These are phyloP conservation scores for Spilosoma lubricipeda DNA, from an alignment of 2,888 invertebrate genomes.

Conservation along the genomic window DNA sequence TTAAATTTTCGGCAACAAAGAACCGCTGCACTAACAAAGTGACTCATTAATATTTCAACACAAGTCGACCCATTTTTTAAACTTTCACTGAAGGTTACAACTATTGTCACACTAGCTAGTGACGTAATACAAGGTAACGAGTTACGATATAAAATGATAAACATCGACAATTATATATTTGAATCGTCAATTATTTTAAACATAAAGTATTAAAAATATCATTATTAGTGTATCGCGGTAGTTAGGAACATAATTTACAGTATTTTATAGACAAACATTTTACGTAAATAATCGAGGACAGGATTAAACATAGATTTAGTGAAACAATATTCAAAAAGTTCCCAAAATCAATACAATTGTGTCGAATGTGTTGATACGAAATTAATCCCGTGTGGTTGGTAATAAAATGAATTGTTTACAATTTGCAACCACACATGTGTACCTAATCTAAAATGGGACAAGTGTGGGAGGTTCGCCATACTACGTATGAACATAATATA, in stretches of 20 bases:
- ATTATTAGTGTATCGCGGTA: neutral
- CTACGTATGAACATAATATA: constrained; percentile 52
- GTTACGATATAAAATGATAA: constrained; percentile 32
- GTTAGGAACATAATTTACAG: neutral
- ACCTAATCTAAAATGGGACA: constrained; percentile 78
- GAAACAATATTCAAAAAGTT: neutral
- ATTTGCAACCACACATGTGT: constrained; percentile 68
- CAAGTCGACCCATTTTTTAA: constrained; percentile 30
- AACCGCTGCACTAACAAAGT: constrained; percentile 19
- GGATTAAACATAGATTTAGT: neutral
- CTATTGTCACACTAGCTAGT: constrained; percentile 21
- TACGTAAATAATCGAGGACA: neutral
- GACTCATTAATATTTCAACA: constrained; percentile 18
- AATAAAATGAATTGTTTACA: constrained; percentile 56
- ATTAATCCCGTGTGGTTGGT: constrained; percentile 21
- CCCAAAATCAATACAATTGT: neutral
- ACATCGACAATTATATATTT: constrained; percentile 18
- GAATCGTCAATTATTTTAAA: constrained; percentile 21
- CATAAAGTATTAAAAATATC: neutral
- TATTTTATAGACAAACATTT: neutral
- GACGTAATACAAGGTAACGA: constrained; percentile 18
- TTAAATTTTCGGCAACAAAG: neutral
- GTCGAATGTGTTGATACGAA: constrained; percentile 9
- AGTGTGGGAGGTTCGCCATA: constrained; percentile 76
- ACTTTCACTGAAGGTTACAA: constrained; percentile 41